phyloP scores from a whole-genome alignment of 1,140 invertebrate genomes.

The Aphaenogaster floridana region DNA sequence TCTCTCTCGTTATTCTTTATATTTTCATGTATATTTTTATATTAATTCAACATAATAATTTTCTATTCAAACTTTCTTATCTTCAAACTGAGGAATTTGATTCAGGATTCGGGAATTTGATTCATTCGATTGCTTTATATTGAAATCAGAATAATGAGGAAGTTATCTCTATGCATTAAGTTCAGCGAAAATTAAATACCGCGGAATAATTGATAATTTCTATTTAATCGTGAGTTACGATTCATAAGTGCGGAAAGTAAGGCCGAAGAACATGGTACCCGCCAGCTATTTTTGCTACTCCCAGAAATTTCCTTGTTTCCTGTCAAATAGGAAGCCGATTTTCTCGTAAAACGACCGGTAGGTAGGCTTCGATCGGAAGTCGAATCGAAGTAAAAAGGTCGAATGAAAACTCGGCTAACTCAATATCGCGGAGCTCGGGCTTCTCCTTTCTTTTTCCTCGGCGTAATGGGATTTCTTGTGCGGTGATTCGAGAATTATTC shows the following conservation, averaged over 20 bases:
- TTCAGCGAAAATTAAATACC: background rate
- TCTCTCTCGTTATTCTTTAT: background rate
- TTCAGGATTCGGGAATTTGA: background rate
- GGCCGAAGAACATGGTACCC: background rate
- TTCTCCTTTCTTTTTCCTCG: slow-evolving; percentile 81
- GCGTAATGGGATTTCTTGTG: slow-evolving; percentile 85
- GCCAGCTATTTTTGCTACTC: slow-evolving; percentile 52
- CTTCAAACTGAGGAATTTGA: slow-evolving; percentile 1
- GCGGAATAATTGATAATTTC: slow-evolving; percentile 2
- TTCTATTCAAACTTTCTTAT: background rate
- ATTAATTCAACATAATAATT: slow-evolving; percentile 5
- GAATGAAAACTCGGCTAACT: slow-evolving; percentile 86
- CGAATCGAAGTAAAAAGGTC: slow-evolving; percentile 83
- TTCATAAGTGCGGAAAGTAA: background rate
- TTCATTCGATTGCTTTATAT: background rate
- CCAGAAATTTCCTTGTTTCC: slow-evolving; percentile 70
- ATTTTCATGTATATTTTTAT: background rate
- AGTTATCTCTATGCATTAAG: background rate
- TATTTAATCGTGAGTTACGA: slow-evolving; percentile 3
- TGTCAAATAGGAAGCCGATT: slow-evolving; percentile 66
- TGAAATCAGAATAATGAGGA: background rate
- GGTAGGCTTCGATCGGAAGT: slow-evolving; percentile 80
- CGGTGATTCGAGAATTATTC: slow-evolving; percentile 83
- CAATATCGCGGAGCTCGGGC: slow-evolving; percentile 81
- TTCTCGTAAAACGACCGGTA: slow-evolving; percentile 71